Evolutionary conservation across 2,888 invertebrate species (phyloP), one percentile per base, ranked within the genome.

Genomic region (Mesoligia furuncula): DNA sequence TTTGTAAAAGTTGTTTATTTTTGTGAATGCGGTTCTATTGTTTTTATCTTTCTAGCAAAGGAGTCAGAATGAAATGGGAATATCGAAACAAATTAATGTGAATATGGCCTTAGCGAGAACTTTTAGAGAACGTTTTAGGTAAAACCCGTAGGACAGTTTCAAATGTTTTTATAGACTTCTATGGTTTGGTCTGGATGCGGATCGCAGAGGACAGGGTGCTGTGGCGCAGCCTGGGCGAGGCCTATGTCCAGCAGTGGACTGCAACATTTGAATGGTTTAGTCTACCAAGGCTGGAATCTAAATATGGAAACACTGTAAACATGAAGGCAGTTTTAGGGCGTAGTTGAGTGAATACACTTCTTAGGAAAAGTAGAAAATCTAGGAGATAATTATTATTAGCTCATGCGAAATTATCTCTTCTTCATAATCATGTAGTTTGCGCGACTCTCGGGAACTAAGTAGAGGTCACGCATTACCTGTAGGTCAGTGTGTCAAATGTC

Each of bases 401-500:
- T 42, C 24, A 57, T 17, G 27, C 11, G 59, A 59, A 8, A 13
- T 15, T 54, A n/a, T 39, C 17, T 36, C 17, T 36, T 69, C 1
- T 31, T 70, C 27, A 57, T 70, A 67, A 76, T 67, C n/a, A 54
- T 15, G 20, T 69, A 48, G 62, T 75, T 66, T 54, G 59, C 15
- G n/a, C 39, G n/a, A n/a, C 17, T 45, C 74, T 48, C 39, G 73
- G 51, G 59, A 73, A 66, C 73, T 66, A n/a, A n/a, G n/a, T n/a
- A 51, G 39, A 67, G 67, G 79, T 70, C 69, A 80, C 85, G 79
- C 80, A 78, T 61, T 69, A 59, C 75, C 54, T 77, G 57, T 66
- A 83, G 87, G 86, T 86, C 73, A 88, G 85, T 88, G 51, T 87
- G 88, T 87, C 87, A 88, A 84, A 82, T 64, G 84, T 74, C 78